Conservation (phyloP, 2,888 invertebrate species). For the Romanomermis culicivorax region DNA sequence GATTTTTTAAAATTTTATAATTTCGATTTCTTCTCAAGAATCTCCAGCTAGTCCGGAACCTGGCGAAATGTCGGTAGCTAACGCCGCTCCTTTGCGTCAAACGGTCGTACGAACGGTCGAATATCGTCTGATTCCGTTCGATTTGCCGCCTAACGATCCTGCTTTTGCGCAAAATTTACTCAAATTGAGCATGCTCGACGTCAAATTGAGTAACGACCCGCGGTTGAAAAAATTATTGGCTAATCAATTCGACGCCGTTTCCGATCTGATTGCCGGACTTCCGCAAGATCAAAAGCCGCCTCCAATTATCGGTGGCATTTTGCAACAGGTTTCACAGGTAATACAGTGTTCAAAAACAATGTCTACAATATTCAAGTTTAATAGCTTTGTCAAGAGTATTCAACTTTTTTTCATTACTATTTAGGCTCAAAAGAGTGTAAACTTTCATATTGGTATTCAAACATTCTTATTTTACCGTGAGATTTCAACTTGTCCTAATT, state of each 20-base stretch:
- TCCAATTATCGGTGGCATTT: not conserved
- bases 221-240: constrained; percentile 10
- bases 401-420: no score
- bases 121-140: constrained; percentile 7
- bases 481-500: no score
- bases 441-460: no score
- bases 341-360: not conserved
- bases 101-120: not conserved
- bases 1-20: no score
- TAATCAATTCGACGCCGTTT: constrained; percentile 9
- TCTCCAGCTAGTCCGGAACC: constrained; percentile 11
- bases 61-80: not conserved
- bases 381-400: no score
- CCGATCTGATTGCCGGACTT: constrained; percentile 7
- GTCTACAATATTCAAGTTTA: no score
- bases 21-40: constrained; percentile 9
- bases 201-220: constrained; percentile 9
- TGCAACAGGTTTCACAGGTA: not conserved
- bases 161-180: not conserved
- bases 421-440: no score
- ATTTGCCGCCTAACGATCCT: not conserved
- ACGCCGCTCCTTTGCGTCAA: not conserved
- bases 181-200: not conserved
- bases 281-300: not conserved
- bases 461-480: no score